A percentile compares a stretch with the other conserved stretches of the same genome.
These are phyloP conservation scores for Leptodactylus fuscus DNA, from an alignment of 2,113 vertebrate genomes.

Conservation along the genomic window DNA sequence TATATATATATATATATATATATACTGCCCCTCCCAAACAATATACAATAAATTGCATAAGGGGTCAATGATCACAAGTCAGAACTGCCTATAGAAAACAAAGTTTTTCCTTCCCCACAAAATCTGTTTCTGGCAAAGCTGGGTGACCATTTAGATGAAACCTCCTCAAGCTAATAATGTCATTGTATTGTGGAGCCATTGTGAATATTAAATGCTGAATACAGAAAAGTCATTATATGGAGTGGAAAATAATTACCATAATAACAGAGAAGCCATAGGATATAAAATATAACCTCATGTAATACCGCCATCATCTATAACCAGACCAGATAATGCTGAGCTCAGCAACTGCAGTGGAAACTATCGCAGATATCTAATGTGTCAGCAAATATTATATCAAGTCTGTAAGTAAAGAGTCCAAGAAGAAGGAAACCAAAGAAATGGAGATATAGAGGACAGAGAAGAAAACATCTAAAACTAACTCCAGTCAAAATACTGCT, in stretches of 20 bases:
- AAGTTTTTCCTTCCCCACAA: too few species aligned
- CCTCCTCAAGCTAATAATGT: neutral
- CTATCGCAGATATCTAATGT: neutral
- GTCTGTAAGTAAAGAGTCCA: neutral
- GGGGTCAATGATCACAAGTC: too few species aligned
- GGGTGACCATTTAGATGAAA: too few species aligned
- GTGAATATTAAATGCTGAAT: neutral
- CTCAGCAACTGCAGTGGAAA: neutral
- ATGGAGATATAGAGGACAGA: neutral
- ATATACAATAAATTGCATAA: too few species aligned
- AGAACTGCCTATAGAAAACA: too few species aligned
- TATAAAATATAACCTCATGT: neutral
- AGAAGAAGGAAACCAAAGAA: fast-evolving
- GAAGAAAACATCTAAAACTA: neutral
- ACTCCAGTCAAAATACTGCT: neutral
- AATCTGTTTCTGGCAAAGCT: too few species aligned
- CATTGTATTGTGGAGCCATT: neutral
- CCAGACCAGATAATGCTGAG: neutral
- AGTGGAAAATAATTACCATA: neutral
- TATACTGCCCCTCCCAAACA: too few species aligned
- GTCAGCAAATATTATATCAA: neutral
- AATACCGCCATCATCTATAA: neutral
- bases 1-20: too few species aligned
- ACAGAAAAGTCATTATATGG: neutral
- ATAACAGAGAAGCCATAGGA: neutral